Evolutionary conservation across 1,140 invertebrate genomes (phyloP).

Genomic region (Nasonia vitripennis): DNA sequence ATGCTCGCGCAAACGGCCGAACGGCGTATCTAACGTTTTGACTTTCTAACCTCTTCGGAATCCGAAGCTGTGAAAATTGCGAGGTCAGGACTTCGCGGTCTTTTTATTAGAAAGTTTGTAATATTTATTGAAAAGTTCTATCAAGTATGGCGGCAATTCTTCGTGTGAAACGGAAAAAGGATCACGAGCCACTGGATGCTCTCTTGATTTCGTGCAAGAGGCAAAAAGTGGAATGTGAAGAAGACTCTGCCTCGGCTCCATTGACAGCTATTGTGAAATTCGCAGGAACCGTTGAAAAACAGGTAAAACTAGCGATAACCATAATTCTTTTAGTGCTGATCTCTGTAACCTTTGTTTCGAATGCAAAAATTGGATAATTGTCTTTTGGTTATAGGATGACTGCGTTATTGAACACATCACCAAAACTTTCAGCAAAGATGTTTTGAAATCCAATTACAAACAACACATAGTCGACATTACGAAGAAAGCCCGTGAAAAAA

Average conservation of each 20-base stretch:
- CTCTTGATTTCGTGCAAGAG: slow-evolving; percentile 77
- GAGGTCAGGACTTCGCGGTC: background rate
- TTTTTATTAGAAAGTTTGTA: background rate
- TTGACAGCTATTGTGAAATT: slow-evolving; percentile 75
- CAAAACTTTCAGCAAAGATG: slow-evolving; percentile 63
- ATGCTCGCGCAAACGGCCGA: too few relatives aligned
- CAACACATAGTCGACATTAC: slow-evolving; percentile 70
- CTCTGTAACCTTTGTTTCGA: background rate
- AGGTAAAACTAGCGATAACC: slow-evolving; percentile 57
- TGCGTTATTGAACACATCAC: slow-evolving; percentile 67
- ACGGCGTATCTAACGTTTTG: too few relatives aligned
- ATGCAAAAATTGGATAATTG: background rate
- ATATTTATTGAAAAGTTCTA: background rate
- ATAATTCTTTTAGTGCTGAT: background rate
- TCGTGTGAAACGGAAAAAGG: slow-evolving; percentile 76
- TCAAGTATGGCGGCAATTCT: slow-evolving; percentile 76
- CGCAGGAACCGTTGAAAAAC: slow-evolving; percentile 75
- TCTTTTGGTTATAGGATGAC: slow-evolving; percentile 66
- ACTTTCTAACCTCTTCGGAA: slow-evolving; percentile 16
- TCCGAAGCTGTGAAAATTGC: background rate
- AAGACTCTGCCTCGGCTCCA: slow-evolving; percentile 46
- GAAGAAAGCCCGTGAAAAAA: slow-evolving; percentile 58
- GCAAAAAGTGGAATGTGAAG: slow-evolving; percentile 67
- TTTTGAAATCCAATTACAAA: slow-evolving; percentile 68
- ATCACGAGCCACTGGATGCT: slow-evolving; percentile 76